phyloP scores from a whole-genome alignment of 35 echinoderm and acorn worm genomes.

The Nesometra sesokonis region DNA sequence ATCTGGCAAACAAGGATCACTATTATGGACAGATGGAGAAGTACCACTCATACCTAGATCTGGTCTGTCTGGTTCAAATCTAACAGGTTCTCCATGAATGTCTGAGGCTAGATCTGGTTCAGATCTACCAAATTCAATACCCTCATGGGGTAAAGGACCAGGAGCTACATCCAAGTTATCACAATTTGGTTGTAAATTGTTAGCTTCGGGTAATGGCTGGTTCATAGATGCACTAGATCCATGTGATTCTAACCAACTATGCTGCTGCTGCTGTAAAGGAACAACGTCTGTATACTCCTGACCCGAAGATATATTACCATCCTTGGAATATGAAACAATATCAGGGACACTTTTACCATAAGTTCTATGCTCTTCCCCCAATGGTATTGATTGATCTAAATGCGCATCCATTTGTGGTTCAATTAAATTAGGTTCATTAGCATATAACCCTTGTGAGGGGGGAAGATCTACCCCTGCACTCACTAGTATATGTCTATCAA shows the following conservation, averaged over 20 bases:
- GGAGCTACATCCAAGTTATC: not conserved
- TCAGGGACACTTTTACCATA: not conserved
- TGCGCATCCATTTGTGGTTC: not conserved
- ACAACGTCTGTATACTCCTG: not conserved
- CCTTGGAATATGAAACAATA: not conserved
- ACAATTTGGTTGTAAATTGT: not conserved
- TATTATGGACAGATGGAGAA: not conserved
- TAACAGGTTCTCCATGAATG: not conserved
- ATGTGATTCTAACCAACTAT: not conserved
- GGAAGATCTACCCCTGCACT: not conserved
- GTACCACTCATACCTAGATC: not conserved
- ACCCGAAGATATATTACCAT: not conserved
- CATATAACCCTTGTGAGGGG: not conserved
- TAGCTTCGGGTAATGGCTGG: not conserved
- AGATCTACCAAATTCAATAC: not conserved
- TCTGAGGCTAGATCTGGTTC: not conserved
- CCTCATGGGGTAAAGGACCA: not conserved
- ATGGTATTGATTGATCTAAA: not conserved
- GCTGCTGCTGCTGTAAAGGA: not conserved
- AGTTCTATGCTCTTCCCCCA: not conserved
- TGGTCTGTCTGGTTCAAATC: not conserved
- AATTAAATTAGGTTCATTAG: not conserved
- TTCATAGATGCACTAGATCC: not conserved
- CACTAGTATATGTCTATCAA: not conserved
- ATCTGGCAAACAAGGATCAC: not conserved